Base-by-base conservation (phyloP, 2,888 invertebrate genomes). In the Caenorhabditis becei region DNA sequence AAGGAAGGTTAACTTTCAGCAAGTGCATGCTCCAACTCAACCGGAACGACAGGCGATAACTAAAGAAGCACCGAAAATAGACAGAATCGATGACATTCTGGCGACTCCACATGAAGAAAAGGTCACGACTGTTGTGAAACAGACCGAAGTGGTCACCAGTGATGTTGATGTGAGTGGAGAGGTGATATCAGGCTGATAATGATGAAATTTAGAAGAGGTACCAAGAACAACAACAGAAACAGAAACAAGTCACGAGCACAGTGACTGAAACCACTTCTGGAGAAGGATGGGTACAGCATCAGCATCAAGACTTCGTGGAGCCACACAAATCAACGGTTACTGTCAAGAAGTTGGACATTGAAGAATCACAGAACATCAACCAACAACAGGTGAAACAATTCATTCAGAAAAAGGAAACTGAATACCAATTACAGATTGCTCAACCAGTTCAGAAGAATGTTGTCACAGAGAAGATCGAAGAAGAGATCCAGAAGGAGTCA, bases 221-320 rank as follows among this genome's bases (percentile, higher is more conserved):
- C 47, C 77, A 82, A 74, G 77, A 82, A 63, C 72, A 70, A 41
- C 65, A 67, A 63, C 74, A 59, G 63, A 80, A 69, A 58, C 59
- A 80, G 28, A 62, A 75, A 61, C 83, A 83, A 54, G 75, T 71
- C 35, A 78, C 59, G 23, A 80, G 51, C 56, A 77, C 78, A 24
- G 75, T 80, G 47, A 83, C 83, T 35, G 80, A 83, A 32, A 82
- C 82, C 11, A 82, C 77, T 56, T 74, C 77, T 58, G 74, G 77
- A 62, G 79, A 82, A 47, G 82, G 82, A 75, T 85, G 84, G 80
- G 66, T 82, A 37, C 77, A 82, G 28, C 72, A 77, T 54, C 61
- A 67, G 24, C 82, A 78, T 71, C 77, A 82, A 49, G 77, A 80
- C 49, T 71, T 80, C 35, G 61, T 71, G 8, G 66, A 72, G 26